Evolutionary conservation across 1,140 invertebrate species (phyloP).

Genomic region (Pomacea maculata): DNA sequence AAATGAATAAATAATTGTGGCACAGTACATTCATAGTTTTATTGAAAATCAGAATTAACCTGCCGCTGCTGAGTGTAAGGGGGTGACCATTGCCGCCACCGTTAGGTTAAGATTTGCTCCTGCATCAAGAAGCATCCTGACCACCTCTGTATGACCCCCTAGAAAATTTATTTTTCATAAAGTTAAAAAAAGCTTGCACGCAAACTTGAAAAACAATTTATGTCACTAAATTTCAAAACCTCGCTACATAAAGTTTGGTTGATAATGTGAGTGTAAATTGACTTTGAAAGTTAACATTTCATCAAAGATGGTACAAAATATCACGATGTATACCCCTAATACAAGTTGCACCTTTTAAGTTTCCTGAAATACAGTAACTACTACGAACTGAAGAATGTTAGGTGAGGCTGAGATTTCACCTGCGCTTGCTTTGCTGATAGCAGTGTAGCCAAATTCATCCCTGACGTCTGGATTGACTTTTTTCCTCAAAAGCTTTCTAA

Average conservation of each 20-base stretch:
- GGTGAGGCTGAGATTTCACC: background rate
- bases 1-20: too few species aligned
- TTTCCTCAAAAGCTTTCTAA: constrained; percentile 30
- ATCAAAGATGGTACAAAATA: background rate
- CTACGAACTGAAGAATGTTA: too few species aligned
- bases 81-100: constrained; percentile 85
- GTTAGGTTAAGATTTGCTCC: constrained; percentile 84
- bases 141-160: constrained; percentile 84
- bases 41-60: constrained; percentile 22
- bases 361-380: too few species aligned
- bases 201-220: background rate
- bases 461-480: constrained; percentile 11
- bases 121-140: constrained; percentile 81
- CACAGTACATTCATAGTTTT: too few species aligned
- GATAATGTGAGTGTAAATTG: background rate
- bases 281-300: background rate
- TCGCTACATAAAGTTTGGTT: too few species aligned
- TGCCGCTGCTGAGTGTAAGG: constrained; percentile 82
- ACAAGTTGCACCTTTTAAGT: background rate
- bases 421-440: constrained; percentile 12
- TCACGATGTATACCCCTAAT: background rate
- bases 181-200: too few species aligned
- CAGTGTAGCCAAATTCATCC: constrained; percentile 22
- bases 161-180: background rate
- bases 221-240: background rate